Conservation (phyloP, 2,888 invertebrate species). For the Abrostola tripartita region DNA sequence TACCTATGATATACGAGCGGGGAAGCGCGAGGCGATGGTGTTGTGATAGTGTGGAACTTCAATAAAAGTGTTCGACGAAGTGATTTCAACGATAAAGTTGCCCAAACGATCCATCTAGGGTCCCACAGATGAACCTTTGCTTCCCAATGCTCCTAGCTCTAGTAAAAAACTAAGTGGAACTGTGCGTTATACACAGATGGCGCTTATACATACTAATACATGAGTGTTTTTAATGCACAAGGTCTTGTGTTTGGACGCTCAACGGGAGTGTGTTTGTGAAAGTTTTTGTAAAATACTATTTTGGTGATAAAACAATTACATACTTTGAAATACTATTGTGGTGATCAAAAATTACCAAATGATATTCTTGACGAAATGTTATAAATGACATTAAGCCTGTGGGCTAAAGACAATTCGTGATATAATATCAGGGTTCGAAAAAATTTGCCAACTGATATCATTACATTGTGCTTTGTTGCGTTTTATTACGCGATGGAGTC, state of each 20-base stretch:
- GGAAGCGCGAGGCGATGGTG: conserved; percentile 11
- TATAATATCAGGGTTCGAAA: background rate
- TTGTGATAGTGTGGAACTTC: background rate
- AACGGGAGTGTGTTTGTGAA: background rate
- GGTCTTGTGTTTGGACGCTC: background rate
- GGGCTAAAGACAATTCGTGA: conserved; percentile 2
- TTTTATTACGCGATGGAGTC: background rate
- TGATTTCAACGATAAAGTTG: background rate
- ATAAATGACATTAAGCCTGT: background rate
- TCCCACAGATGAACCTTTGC: background rate
- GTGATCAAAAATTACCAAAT: too few species aligned
- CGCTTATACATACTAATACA: background rate
- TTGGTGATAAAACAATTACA: background rate
- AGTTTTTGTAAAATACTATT: background rate
- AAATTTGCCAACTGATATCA: background rate
- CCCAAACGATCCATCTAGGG: background rate
- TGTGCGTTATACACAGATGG: background rate
- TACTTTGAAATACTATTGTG: too few species aligned
- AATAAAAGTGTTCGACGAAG: background rate
- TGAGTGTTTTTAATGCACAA: background rate
- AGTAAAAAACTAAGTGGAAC: background rate
- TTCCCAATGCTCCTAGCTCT: background rate
- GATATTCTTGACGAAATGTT: too few species aligned
- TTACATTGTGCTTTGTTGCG: conserved; percentile 4
- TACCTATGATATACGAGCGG: background rate